Evolutionary conservation across 2,113 vertebrate genomes (phyloP), one percentile per base, ranked within the genome.

Genomic region (Chloropsis cyanopogon): DNA sequence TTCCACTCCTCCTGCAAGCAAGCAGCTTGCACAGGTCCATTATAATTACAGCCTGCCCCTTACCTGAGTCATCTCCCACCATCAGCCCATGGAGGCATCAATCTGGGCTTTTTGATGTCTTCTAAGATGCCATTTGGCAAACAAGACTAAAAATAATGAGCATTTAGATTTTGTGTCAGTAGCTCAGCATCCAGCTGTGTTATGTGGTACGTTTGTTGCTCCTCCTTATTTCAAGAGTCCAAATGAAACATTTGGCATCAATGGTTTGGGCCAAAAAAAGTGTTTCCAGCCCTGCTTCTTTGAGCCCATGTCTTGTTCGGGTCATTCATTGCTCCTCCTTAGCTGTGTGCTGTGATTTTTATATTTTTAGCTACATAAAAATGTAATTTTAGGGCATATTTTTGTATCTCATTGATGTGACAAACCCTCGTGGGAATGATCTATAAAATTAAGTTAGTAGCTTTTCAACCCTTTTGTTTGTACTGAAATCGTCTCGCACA

Each of bases 391-490:
- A 90, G 49, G 57, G 56, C 59, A 71, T 81, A 12, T 47, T 93
- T 92, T 94, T 92, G 20, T 86, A 53, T 90, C 65, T 84, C 6
- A 24, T 5, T 78, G 77, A 52, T 3, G 28, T 90, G 70, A 60
- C 0, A 2, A 93, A 53, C 69, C 44, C 90, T 66, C 1, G 0
- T 69, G 65, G 86, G 90, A 81, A 86, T 57, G 69, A 64, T 82
- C 53, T 54, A 50, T 79, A 44, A 92, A 92, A 82, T 60, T 13
- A 86, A 95, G 83, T 93, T 82, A 61, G 80, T 49, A 86, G 86
- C 76, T 93, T 96, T 93, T 88, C 76, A 94, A 33, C 76, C 61
- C 64, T 83, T 68, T 4, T 68, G 68, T 90, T 90, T 88, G 49
- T 86, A 61, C 53, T 86, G 72, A 92, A 80, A 81, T 88, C 5